Percentiles rank a stretch among this genome's conserved stretches.
Conservation (phyloP, 2,888 invertebrate genomes). For the Pediacus dermestoides region DNA sequence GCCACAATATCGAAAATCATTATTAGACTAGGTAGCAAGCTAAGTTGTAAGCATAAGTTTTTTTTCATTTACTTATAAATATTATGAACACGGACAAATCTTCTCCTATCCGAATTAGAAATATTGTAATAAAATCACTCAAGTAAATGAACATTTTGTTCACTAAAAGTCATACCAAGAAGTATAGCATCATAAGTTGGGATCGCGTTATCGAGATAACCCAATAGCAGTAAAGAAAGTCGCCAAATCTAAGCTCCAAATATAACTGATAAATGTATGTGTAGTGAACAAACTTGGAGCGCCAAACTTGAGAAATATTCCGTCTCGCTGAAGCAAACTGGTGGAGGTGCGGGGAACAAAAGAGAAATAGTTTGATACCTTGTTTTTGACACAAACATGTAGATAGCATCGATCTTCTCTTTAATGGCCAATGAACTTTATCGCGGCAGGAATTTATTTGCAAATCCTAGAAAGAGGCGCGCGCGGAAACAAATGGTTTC, state of each 20-base stretch:
- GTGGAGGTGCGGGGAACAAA: conserved; percentile 7
- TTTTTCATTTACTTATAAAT: no score
- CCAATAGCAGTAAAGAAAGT: conserved; percentile 7
- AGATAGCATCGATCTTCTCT: conserved; percentile 30
- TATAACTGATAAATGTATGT: conserved; percentile 15
- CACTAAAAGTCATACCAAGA: no score
- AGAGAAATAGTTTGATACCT: conserved; percentile 21
- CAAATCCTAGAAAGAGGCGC: conserved; percentile 10
- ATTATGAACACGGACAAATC: no score
- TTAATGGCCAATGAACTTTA: conserved; percentile 26
- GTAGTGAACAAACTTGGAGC: conserved; percentile 8
- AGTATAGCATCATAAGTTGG: no score
- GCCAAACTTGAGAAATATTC: conserved; percentile 16
- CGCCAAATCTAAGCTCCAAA: conserved; percentile 9
- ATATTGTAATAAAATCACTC: no score
- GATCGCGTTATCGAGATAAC: conserved; percentile 8
- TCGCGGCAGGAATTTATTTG: conserved; percentile 16
- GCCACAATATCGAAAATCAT: no score
- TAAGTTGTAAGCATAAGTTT: no score
- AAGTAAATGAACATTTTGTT: no score
- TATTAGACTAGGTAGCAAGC: no score
- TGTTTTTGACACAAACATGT: conserved; percentile 34
- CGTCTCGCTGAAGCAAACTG: conserved; percentile 13
- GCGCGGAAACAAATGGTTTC: no score
- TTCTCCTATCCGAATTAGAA: no score